These are phyloP conservation scores for Stigmatopora nigra DNA, from an alignment of 2,113 vertebrate species.

Conservation along the genomic window DNA sequence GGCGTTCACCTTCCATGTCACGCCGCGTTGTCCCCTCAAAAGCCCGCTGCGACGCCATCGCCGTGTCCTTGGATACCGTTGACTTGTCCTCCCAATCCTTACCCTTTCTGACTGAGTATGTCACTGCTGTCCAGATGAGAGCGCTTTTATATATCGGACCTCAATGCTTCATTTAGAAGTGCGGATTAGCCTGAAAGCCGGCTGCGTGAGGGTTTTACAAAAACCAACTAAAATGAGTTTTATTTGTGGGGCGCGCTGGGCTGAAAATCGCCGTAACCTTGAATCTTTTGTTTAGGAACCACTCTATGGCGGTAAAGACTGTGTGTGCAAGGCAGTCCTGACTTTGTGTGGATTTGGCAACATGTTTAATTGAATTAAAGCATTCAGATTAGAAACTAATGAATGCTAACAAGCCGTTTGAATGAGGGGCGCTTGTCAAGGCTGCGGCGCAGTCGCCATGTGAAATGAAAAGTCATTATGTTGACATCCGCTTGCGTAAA, in stretches of 20 bases:
- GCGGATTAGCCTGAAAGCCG: constrained; percentile 24
- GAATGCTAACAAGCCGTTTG: constrained; percentile 50
- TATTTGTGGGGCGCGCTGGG: background rate
- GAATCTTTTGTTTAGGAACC: background rate
- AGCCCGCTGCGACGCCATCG: constrained; percentile 17
- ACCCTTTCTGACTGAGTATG: background rate
- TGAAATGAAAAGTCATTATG: background rate
- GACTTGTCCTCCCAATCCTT: constrained; percentile 7
- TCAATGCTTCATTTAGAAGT: constrained; percentile 35
- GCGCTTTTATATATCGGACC: background rate
- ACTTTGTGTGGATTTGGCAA: constrained; percentile 17
- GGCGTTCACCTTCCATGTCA: constrained; percentile 14
- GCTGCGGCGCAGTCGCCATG: background rate
- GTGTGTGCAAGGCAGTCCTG: background rate
- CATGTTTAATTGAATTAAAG: constrained; percentile 62
- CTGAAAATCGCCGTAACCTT: background rate
- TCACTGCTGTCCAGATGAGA: background rate
- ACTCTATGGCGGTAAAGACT: background rate
- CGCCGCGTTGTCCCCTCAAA: constrained; percentile 9
- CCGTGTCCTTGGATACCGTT: constrained; percentile 31
- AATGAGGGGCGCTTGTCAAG: constrained; percentile 45
- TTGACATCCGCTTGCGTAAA: background rate
- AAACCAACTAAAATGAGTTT: background rate
- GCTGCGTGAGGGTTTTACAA: background rate
- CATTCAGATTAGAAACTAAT: constrained; percentile 60